A percentile compares a stretch with the other conserved stretches of the same genome.
These are phyloP conservation scores for Polietes domitor DNA, from an alignment of 2,888 invertebrate genomes.

Conservation along the genomic window DNA sequence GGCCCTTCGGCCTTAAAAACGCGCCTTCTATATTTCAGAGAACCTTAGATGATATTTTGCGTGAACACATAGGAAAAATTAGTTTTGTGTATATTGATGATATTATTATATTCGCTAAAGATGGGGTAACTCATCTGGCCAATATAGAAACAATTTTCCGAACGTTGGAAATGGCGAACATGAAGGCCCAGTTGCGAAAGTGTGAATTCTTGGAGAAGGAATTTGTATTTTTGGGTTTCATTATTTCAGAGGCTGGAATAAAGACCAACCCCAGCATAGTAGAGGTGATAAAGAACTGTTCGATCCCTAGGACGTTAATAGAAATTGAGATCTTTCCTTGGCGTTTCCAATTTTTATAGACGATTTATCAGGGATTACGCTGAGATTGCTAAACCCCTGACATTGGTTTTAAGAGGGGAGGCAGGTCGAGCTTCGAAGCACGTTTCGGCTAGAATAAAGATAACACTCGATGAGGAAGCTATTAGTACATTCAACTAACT, in stretches of 20 bases:
- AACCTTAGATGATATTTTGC: background rate
- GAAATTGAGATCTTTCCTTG: too few relatives aligned
- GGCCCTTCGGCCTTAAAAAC: conserved; percentile 30
- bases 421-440: too few relatives aligned
- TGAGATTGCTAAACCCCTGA: background rate
- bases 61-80: background rate
- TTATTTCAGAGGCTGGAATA: background rate
- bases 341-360: too few relatives aligned
- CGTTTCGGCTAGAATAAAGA: too few relatives aligned
- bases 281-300: too few relatives aligned
- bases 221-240: background rate
- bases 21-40: background rate
- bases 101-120: background rate
- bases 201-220: background rate
- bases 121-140: background rate
- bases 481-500: too few relatives aligned
- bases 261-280: background rate
- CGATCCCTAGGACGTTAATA: too few relatives aligned
- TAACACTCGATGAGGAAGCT: too few relatives aligned
- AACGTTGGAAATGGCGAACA: background rate
- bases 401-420: background rate
- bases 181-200: background rate
- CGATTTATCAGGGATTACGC: background rate
- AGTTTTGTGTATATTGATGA: conserved; percentile 8
- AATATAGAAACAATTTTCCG: background rate